Percentiles rank a stretch among this genome's conserved stretches.
Conservation (phyloP, 1,140 invertebrate genomes). For the Trachymyrmex cornetzi region DNA sequence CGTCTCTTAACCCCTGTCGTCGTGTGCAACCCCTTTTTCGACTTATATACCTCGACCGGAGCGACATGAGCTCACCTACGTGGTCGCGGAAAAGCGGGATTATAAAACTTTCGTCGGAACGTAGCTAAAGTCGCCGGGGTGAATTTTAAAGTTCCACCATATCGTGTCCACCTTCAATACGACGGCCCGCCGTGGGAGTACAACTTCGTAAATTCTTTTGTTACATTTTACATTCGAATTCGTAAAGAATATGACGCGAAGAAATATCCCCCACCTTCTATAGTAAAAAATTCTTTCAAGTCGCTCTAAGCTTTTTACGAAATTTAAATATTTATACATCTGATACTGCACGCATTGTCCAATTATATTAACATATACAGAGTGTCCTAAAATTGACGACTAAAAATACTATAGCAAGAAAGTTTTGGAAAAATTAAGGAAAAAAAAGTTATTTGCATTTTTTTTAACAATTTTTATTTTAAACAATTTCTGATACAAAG, state of each 20-base stretch:
- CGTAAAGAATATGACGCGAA: slow-evolving; percentile 25
- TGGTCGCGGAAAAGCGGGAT: slow-evolving; percentile 72
- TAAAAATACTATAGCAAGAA: too few relatives aligned
- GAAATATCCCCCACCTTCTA: background rate
- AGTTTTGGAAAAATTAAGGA: too few relatives aligned
- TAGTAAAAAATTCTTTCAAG: slow-evolving; percentile 2
- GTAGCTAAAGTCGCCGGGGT: slow-evolving; percentile 73
- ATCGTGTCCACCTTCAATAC: slow-evolving; percentile 58
- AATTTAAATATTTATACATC: background rate
- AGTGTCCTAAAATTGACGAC: too few relatives aligned
- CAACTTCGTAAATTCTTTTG: slow-evolving; percentile 72
- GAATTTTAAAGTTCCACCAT: slow-evolving; percentile 72
- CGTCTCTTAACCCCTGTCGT: slow-evolving; percentile 43
- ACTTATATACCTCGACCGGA: slow-evolving; percentile 49
- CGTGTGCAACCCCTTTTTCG: slow-evolving; percentile 34
- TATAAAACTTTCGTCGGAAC: slow-evolving; percentile 74
- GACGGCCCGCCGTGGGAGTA: slow-evolving; percentile 32
- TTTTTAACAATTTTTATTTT: too few relatives aligned
- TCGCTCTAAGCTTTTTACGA: background rate
- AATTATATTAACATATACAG: background rate
- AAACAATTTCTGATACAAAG: too few relatives aligned
- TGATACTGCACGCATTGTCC: background rate
- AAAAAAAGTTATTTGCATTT: too few relatives aligned
- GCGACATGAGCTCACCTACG: slow-evolving; percentile 62
- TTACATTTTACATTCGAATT: slow-evolving; percentile 71